Evolutionary conservation across 1,140 invertebrate genomes (phyloP), one percentile per base, ranked within the genome.

Genomic region (Leptinotarsa texana): DNA sequence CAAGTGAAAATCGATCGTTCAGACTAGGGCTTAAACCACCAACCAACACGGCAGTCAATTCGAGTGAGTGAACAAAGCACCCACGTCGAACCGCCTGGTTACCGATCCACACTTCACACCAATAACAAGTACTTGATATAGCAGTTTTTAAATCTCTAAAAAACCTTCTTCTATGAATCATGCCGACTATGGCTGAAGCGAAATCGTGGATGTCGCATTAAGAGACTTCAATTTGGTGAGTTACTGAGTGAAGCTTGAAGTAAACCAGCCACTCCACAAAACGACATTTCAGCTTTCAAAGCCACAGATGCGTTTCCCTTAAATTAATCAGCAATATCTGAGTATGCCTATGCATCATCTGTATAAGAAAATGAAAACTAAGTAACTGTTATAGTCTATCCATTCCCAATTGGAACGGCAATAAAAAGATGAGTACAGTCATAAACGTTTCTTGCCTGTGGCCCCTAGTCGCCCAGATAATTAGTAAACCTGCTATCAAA

Each of bases 201-300:
- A 42, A 33, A 49, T 22, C n/a, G 48, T n/a, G 68, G 2, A 51
- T 48, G 21, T n/a, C 33, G 68, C 21, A 15, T 63, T 21, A n/a
- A 13, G 13, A 63, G 21, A 24, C 6, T 21, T 21, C n/a, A 63
- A 63, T 63, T 63, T 63, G 63, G 18, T 6, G 13, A 17, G 11
- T 5, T 63, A 21, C 0, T 22, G 1, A 63, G 21, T 15, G 3
- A 22, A 63, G 4, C 15, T 18, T 63, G 21, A 21, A 18, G 63
- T 21, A 21, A 63, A 63, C 3, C 21, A 63, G 63, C 18, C 18
- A 63, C 61, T 49, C 4, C 13, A 17, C 24, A 48, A 73, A 73
- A 73, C 21, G 71, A 61, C 6, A 73, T 21, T 47, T 13, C 24
- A 13, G 71, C 24, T 13, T 63, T 73, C 6, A 49, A 47, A 73